Evolutionary conservation across 53 echinoderm and acorn worm genomes (phyloP).

Genomic region (Hippasteria phrygiana): DNA sequence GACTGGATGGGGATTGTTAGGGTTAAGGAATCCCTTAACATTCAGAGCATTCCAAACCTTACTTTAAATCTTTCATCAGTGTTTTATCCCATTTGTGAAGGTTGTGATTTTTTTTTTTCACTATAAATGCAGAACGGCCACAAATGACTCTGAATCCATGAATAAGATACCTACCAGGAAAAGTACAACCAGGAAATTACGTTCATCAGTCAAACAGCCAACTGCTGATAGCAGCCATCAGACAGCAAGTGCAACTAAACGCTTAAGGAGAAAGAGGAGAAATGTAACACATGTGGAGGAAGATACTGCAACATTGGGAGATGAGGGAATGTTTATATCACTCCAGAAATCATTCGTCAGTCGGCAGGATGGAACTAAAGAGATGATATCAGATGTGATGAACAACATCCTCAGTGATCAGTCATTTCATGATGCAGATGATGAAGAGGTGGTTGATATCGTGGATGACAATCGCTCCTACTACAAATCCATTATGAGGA

Average conservation of each 20-base stretch:
- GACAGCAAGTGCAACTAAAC: not conserved
- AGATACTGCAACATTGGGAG: not conserved
- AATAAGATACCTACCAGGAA: not conserved
- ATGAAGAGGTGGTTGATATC: conserved; percentile 12
- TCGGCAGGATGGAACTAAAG: not conserved
- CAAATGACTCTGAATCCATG: not conserved
- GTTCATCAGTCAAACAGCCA: not conserved
- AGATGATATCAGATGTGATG: not conserved
- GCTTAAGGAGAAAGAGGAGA: not conserved
- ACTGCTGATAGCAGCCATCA: not conserved
- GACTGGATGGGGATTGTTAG: too few relatives aligned
- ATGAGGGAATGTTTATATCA: conserved; percentile 59
- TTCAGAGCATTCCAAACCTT: too few relatives aligned
- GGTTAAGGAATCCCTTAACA: too few relatives aligned
- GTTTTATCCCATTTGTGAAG: too few relatives aligned
- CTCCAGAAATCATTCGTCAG: conserved; percentile 23
- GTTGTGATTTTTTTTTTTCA: not conserved
- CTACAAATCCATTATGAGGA: not conserved
- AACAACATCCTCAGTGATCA: not conserved
- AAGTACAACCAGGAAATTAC: not conserved
- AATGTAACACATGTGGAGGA: conserved; percentile 25
- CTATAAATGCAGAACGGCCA: not conserved
- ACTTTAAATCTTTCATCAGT: too few relatives aligned
- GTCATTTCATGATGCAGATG: conserved; percentile 37
- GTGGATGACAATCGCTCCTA: conserved; percentile 17